These are phyloP conservation scores for Octopus bimaculoides DNA, from an alignment of 1,140 invertebrate genomes.

Conservation along the genomic window DNA sequence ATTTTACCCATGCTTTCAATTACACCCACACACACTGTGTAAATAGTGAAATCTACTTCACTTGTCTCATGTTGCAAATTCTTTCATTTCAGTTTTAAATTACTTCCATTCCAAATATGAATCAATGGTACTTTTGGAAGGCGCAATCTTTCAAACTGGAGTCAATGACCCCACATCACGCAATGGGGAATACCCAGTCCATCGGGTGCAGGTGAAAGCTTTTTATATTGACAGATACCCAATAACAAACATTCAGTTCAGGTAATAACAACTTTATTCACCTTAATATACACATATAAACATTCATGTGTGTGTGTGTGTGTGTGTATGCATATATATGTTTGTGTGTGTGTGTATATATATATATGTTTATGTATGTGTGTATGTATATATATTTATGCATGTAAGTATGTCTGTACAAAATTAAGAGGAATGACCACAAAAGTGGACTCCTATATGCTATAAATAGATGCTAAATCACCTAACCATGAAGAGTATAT, in stretches of 20 bases:
- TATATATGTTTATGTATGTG: background rate
- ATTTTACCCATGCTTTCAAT: background rate
- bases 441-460: too few relatives aligned
- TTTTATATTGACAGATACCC: constrained; percentile 49
- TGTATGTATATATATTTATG: background rate
- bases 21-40: constrained; percentile 12
- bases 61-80: background rate
- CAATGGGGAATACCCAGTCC: constrained; percentile 50
- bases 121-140: constrained; percentile 32
- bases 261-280: constrained; percentile 24
- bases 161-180: constrained; percentile 42
- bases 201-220: constrained; percentile 33
- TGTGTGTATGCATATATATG: too few relatives aligned
- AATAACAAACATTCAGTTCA: constrained; percentile 47
- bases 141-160: constrained; percentile 43
- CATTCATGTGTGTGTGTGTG: background rate
- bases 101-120: constrained; percentile 21
- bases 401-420: constrained; percentile 7
- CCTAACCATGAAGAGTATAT: too few relatives aligned
- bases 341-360: background rate
- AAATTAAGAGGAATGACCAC: too few relatives aligned
- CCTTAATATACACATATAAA: background rate
- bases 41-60: constrained; percentile 6
- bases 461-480: too few relatives aligned
- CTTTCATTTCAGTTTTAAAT: constrained; percentile 14